These are phyloP conservation scores for Dendrolimus punctatus DNA, from an alignment of 1,140 invertebrate genomes.

Conservation along the genomic window DNA sequence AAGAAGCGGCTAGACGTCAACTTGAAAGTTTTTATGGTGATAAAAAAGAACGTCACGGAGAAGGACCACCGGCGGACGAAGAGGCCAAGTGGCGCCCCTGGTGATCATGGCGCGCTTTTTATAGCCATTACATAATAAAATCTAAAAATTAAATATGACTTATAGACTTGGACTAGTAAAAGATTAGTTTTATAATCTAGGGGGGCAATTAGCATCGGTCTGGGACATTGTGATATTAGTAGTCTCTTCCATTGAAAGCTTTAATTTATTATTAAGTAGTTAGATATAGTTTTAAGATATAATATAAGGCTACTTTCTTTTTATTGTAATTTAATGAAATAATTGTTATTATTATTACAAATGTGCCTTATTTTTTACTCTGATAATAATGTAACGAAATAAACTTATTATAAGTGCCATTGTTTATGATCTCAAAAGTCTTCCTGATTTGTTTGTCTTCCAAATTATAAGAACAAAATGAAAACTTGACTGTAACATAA, in stretches of 20 bases:
- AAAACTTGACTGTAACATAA: no score
- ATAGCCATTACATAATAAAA: slow-evolving; percentile 7
- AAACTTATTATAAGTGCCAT: slow-evolving; percentile 45
- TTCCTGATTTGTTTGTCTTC: slow-evolving; percentile 32
- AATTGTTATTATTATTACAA: no score
- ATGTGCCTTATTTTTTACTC: slow-evolving; percentile 22
- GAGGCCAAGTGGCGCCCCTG: slow-evolving; percentile 59
- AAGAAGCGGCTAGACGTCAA: slow-evolving; percentile 55
- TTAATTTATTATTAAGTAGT: slow-evolving; percentile 64
- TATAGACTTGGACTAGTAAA: no score
- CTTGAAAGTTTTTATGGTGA: slow-evolving; percentile 54
- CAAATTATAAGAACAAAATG: slow-evolving; percentile 10
- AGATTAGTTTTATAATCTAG: no score
- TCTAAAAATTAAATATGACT: no score
- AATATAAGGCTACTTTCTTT: no score
- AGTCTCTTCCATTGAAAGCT: slow-evolving; percentile 65
- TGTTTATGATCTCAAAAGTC: slow-evolving; percentile 56
- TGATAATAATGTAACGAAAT: not conserved
- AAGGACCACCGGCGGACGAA: slow-evolving; percentile 41
- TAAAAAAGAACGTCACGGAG: slow-evolving; percentile 38
- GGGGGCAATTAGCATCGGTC: no score
- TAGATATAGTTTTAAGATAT: not conserved
- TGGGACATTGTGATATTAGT: slow-evolving; percentile 52
- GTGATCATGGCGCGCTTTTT: slow-evolving; percentile 22
- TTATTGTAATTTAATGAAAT: no score